phyloP scores from a whole-genome alignment of 2,113 vertebrate genomes.

The Hypomesus transpacificus region DNA sequence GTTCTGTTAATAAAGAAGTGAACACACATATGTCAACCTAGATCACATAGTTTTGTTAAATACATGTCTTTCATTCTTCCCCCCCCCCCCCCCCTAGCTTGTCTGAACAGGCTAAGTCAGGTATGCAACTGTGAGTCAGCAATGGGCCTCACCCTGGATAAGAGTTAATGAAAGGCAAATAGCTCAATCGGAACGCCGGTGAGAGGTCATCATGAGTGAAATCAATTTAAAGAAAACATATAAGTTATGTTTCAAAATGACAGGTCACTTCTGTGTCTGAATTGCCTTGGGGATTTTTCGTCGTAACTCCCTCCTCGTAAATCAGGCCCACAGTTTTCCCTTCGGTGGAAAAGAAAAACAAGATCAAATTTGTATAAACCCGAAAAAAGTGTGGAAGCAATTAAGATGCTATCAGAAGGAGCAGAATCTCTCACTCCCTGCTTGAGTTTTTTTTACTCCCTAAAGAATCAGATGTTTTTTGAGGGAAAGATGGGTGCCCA shows the following conservation, averaged over 20 bases:
- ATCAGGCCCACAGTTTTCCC: conserved; percentile 4
- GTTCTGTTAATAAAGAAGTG: conserved; percentile 3
- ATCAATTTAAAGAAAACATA: conserved; percentile 16
- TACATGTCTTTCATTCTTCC: conserved; percentile 4
- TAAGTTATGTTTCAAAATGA: conserved; percentile 9
- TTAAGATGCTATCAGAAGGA: conserved; percentile 16
- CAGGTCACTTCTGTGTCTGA: conserved; percentile 17
- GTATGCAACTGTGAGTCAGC: conserved; percentile 6
- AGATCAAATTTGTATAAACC: conserved; percentile 26
- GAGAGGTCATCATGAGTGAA: conserved; percentile 21
- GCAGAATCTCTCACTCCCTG: background rate
- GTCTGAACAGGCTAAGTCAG: conserved; percentile 15
- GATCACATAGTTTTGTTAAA: background rate
- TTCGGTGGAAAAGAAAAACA: conserved; percentile 24
- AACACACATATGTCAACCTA: background rate
- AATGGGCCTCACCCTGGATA: conserved; percentile 7
- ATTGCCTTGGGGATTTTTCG: background rate
- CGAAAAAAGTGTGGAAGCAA: conserved; percentile 15
- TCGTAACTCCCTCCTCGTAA: conserved; percentile 7
- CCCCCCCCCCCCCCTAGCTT: background rate
- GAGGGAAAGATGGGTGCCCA: background rate
- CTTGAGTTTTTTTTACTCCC: background rate
- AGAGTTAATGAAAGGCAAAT: conserved; percentile 25
- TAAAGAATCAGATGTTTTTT: background rate
- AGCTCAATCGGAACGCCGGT: conserved; percentile 6